Evolutionary conservation across 92 coral and sea anemone species (phyloP).

Genomic region (Bergia sp.): DNA sequence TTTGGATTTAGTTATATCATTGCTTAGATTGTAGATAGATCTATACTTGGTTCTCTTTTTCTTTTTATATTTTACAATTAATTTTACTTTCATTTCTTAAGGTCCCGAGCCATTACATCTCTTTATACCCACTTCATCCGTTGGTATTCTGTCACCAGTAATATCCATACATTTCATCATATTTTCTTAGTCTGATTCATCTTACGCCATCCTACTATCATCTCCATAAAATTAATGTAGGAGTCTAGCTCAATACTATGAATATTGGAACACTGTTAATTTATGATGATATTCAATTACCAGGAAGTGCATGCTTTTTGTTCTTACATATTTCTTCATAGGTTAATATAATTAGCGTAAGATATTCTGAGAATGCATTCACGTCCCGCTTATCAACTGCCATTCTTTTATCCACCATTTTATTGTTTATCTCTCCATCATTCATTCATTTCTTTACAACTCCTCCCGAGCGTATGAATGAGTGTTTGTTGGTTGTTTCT

Average conservation of each 20-base stretch:
- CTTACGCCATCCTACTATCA: background rate
- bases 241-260: background rate
- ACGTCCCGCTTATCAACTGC: background rate
- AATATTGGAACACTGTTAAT: background rate
- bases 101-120: background rate
- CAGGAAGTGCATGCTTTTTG: background rate
- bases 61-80: background rate
- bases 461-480: background rate
- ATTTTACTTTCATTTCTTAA: background rate
- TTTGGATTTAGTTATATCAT: background rate
- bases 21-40: background rate
- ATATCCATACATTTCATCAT: background rate
- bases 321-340: background rate
- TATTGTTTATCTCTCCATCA: background rate
- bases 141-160: background rate
- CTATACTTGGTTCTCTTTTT: background rate
- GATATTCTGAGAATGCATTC: background rate
- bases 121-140: background rate
- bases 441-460: background rate
- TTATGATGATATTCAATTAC: background rate
- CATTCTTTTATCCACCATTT: background rate
- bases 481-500: background rate
- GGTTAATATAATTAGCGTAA: background rate
- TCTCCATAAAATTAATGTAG: background rate
- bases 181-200: background rate